Percentiles rank a stretch among this genome's conserved stretches.
phyloP scores from a whole-genome alignment of 1,140 invertebrate genomes.

The Brachionus plicatilis region DNA sequence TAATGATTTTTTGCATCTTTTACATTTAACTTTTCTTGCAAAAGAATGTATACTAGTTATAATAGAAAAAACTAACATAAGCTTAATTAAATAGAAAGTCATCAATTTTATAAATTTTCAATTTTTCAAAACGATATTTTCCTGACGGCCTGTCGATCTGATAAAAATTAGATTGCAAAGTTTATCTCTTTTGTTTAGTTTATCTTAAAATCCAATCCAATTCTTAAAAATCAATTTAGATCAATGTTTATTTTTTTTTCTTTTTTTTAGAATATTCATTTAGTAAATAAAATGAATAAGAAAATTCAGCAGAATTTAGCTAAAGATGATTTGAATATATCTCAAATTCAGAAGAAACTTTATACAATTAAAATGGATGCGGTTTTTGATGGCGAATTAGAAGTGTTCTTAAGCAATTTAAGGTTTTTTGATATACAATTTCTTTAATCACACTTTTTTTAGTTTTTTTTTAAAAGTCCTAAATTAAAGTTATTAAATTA shows the following conservation, averaged over 20 bases:
- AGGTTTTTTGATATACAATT: neutral
- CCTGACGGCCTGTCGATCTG: neutral
- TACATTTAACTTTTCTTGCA: neutral
- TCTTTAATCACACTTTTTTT: neutral
- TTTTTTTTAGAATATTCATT: neutral
- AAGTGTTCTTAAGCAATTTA: neutral
- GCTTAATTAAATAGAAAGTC: neutral
- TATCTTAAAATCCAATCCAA: neutral
- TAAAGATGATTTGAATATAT: neutral
- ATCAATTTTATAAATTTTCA: neutral
- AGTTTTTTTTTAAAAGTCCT: neutral
- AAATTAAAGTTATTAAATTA: neutral
- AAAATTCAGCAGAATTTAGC: neutral
- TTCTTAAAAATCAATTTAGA: too few species aligned
- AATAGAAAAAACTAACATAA: neutral
- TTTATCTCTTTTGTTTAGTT: neutral
- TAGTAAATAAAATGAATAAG: neutral
- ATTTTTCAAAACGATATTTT: neutral
- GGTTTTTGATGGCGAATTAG: neutral
- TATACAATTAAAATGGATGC: neutral
- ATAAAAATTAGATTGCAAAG: neutral
- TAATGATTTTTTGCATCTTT: neutral
- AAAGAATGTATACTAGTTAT: neutral
- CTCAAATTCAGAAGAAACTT: neutral
- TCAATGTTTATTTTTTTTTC: neutral